Base-by-base conservation (phyloP, 2,113 vertebrate species). In the Polyodon spathula region DNA sequence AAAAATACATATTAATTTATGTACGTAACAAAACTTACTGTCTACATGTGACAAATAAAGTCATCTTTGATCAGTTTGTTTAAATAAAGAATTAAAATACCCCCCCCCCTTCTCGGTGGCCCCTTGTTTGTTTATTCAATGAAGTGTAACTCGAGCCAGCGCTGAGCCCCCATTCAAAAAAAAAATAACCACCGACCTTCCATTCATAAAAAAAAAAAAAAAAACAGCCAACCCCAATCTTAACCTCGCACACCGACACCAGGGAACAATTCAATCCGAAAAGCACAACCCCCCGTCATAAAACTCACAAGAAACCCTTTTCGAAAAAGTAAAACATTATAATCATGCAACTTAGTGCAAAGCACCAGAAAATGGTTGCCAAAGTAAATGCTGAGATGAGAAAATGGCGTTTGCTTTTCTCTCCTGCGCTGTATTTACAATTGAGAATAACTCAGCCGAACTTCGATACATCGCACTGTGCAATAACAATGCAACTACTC, bases 61-160 rank as follows among this genome's bases (percentile, higher is more conserved):
- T n/a, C n/a, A n/a, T n/a, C n/a, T n/a, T n/a, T n/a, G n/a, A n/a
- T n/a, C n/a, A n/a, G n/a, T n/a, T n/a, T n/a, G n/a, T n/a, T n/a
- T n/a, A n/a, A n/a, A n/a, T n/a, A n/a, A n/a, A n/a, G n/a, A n/a
- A n/a, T n/a, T n/a, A n/a, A n/a, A n/a, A n/a, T 43, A 67, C 66
- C 65, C 58, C 48, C 61, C 39, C 40, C 59, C 54, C 59, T 37
- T 58, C 14, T 50, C 15, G 64, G 15, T 38, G 56, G 72, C 62
- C 71, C 65, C 76, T 81, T 86, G 79, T 84, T 85, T 85, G 7
- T 85, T 86, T 76, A n/a, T 68, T 87, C 77, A 85, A 87, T 85
- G 84, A 83, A 81, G 80, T 82, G 82, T 81, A 88, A 86, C 77
- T 75, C 66, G 80, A 85, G 70, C 77, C 70, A 71, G 67, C 73